Evolutionary conservation across 2,888 invertebrate species (phyloP), one percentile per base, ranked within the genome.

Genomic region (Thecophora atra): DNA sequence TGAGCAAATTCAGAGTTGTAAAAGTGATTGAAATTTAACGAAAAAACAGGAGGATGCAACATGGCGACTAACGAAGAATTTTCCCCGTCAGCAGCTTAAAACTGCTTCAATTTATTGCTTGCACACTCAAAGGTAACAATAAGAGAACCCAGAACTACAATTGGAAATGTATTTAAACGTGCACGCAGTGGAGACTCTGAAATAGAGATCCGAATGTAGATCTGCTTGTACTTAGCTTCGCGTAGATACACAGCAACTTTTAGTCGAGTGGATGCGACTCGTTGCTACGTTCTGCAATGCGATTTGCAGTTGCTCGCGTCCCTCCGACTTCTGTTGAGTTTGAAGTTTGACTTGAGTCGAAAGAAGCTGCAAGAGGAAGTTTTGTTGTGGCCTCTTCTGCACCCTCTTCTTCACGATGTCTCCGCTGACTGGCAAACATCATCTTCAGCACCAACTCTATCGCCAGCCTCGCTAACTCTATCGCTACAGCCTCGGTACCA

Each of bases 321-420:
- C 21, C 8, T 24, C 19, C 42, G 8, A 37, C 24, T 44, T 42
- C 8, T 30, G n/a, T 6, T 28, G 30, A 17, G 26, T 65, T 60
- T 28, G 15, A 15, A 2, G 8, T 60, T 47, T 51, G 44, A 65
- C 51, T 65, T 65, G 51, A 24, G 51, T 65, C 65, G 28, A 52
- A 52, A 28, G 65, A 52, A 28, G 47, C 47, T 65, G 52, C 26
- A 24, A 65, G 51, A 28, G 51, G 51, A 37, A 37, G 37, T 62
- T 19, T 4, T 30, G 28, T 37, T 62, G 30, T 28, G 30, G 37
- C 37, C 5, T 30, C 30, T 60, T 7, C 64, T 64, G 21, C 47
- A 21, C 64, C 44, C 5, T 54, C 21, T 1, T 37, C 37, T 37
- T 37, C 37, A 37, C 11, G 37, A n/a, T 37, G 1, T 37, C 37